Evolutionary conservation across 2,888 invertebrate genomes (phyloP), one percentile per base, ranked within the genome.

Genomic region (Hydropsyche betteni): DNA sequence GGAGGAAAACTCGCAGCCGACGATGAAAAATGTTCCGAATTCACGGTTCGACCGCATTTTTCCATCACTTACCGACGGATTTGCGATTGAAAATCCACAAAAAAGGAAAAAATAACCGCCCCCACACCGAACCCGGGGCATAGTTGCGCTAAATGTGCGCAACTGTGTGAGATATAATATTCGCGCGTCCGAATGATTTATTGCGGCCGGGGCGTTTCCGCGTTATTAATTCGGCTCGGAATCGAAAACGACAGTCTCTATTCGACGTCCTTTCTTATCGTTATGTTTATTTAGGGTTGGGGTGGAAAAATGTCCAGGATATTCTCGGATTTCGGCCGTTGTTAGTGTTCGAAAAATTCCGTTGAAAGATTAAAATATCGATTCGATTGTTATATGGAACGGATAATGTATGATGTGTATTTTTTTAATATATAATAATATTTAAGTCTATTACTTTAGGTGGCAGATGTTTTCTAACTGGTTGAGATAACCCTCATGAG

Each of bases 21-120:
- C 33, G 64, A 64, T 64, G 64, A 64, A 64, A 64, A 64, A 64
- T 64, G 64, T 64, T 34, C 36, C 5, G 64, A 64, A 61, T 61
- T 61, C 10, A 61, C 24, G 61, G 61, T 61, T 61, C 61, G 34
- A 10, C n/a, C 34, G 64, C 24, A 34, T 36, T 64, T 64, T 64
- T 64, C 34, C 64, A 64, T 64, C 64, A 64, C 36, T 64, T 36
- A 34, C 64, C 36, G 64, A 12, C 64, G 36, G 64, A 36, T 64
- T 64, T 34, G 64, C 34, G 64, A 64, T 64, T 64, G 64, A 64
- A 64, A 61, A 64, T 36, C 3, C 64, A 64, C 64, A 64, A 24
- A 64, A 64, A 36, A 24, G 24, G 2, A 24, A 24, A 24, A 24
- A 24, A 24, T 24, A 24, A 34, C 36, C 64, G 1, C 34, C 12